Evolutionary conservation across 2,797 vertebrate species (phyloP).

Genomic region (Sternarchorhynchus goeldii): DNA sequence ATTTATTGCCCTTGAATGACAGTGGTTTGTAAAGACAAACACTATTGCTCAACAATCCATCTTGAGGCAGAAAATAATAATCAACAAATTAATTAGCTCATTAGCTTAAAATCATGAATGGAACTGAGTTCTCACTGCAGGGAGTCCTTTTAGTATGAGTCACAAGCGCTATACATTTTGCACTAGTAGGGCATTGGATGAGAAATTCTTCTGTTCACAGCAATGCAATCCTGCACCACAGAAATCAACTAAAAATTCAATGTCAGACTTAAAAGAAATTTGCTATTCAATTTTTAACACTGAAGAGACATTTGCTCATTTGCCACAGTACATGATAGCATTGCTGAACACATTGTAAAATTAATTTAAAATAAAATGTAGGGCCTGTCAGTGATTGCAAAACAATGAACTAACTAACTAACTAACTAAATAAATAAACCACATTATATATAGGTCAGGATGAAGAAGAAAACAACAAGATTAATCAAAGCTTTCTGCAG

Average conservation of each 20-base stretch:
- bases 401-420: neutral
- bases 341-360: neutral
- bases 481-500: constrained; percentile 13
- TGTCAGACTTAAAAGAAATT: constrained; percentile 18
- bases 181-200: constrained; percentile 41
- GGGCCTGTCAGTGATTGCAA: neutral
- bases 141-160: constrained; percentile 47
- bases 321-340: neutral
- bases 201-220: constrained; percentile 42
- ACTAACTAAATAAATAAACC: neutral
- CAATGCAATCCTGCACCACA: neutral
- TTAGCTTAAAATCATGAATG: constrained; percentile 54
- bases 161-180: constrained; percentile 42
- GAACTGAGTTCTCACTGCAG: constrained; percentile 47
- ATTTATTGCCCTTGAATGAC: constrained; percentile 53
- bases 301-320: constrained; percentile 21
- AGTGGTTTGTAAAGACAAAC: constrained; percentile 44
- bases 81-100: constrained; percentile 58
- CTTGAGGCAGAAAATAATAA: constrained; percentile 54
- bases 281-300: constrained; percentile 2
- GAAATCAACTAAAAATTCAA: constrained; percentile 26
- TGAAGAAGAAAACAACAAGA: constrained; percentile 14
- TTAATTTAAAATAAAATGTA: constrained; percentile 11
- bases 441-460: constrained; percentile 15
- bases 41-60: constrained; percentile 47